These are phyloP conservation scores for Tachuris rubrigastra DNA, from an alignment of 2,113 vertebrate genomes.

Conservation along the genomic window DNA sequence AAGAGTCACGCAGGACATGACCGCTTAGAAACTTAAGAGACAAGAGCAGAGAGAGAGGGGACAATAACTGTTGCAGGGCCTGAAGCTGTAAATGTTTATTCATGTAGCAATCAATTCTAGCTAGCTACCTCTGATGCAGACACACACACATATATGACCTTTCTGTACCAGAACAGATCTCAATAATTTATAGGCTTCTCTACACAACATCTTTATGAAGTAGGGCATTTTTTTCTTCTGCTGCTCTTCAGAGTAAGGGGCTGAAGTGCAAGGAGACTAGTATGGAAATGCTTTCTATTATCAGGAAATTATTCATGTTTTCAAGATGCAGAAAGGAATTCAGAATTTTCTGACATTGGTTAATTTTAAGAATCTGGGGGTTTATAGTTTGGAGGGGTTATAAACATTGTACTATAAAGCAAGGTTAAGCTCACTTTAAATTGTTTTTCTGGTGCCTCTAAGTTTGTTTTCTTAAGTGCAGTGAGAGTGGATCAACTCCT, in stretches of 20 bases:
- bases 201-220: not conserved
- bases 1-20: not conserved
- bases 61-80: not conserved
- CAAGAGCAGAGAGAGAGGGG: not conserved
- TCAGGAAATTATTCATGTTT: not conserved
- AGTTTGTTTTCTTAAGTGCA: not conserved
- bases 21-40: not conserved
- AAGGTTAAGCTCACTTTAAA: not conserved
- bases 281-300: not conserved
- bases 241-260: not conserved
- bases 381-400: not conserved
- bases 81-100: slow-evolving; percentile 46
- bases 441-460: not conserved
- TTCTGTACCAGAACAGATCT: not conserved
- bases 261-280: not conserved
- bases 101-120: slow-evolving; percentile 27
- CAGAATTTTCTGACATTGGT: not conserved
- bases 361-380: not conserved
- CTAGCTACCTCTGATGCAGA: not conserved
- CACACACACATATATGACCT: not conserved
- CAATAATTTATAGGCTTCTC: slow-evolving; percentile 20
- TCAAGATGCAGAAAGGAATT: not conserved
- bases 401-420: not conserved
- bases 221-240: not conserved
- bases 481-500: not conserved